phyloP scores from a whole-genome alignment of 2,113 vertebrate species.

The rat (Rattus norvegicus) region DNA sequence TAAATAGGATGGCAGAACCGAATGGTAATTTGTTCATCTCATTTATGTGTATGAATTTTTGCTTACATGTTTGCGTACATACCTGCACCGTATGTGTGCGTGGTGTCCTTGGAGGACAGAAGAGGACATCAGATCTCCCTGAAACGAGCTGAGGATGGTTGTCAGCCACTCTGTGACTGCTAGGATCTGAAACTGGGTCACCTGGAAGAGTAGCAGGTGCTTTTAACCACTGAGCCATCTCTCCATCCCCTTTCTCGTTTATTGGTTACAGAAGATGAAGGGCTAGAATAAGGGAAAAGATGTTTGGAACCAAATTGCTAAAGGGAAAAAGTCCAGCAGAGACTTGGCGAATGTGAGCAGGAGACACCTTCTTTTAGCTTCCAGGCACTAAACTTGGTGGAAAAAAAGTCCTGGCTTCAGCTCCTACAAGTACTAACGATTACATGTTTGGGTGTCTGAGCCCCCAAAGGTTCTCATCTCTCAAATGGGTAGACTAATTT shows the following conservation, averaged over 20 bases:
- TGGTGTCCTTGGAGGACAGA: neutral
- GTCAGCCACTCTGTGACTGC: neutral
- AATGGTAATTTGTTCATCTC: neutral
- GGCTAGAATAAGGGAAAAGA: conserved; percentile 31
- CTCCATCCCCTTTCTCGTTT: neutral
- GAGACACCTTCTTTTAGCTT: neutral
- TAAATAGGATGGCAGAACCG: neutral
- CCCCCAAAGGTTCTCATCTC: neutral
- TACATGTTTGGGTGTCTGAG: neutral
- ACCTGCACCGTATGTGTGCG: neutral
- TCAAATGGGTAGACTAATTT: neutral
- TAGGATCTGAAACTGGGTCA: neutral
- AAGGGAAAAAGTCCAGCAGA: neutral
- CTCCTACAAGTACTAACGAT: neutral
- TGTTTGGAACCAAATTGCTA: neutral
- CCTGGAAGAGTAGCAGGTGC: too few relatives aligned
- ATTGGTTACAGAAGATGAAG: neutral
- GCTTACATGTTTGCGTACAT: neutral
- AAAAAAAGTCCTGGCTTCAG: neutral
- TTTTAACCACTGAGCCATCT: neutral
- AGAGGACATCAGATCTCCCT: too few relatives aligned
- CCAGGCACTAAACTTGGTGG: neutral
- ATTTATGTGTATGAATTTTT: neutral
- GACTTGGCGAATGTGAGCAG: neutral
- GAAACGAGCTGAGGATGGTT: neutral